A percentile compares a stretch with the other conserved stretches of the same genome.
Evolutionary conservation across 2,888 invertebrate species (phyloP).

Genomic region (Scaptomyza flava): DNA sequence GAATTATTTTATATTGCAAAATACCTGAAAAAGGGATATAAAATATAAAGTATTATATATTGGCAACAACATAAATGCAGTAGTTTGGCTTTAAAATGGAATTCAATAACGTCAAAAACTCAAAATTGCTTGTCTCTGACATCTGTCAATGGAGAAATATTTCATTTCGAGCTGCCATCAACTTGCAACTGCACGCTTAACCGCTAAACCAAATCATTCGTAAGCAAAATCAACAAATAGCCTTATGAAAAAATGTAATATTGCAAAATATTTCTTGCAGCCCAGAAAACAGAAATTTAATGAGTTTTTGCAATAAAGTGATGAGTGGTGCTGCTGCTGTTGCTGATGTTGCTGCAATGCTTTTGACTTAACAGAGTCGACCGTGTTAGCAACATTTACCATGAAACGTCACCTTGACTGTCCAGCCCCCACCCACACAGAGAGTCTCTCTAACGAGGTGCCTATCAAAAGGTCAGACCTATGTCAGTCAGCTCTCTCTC

Average conservation of each 20-base stretch:
- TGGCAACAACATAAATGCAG: background rate
- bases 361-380: constrained; percentile 25
- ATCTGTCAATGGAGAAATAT: background rate
- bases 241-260: too few species aligned
- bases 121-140: background rate
- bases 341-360: constrained; percentile 4
- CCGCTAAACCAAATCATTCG: too few species aligned
- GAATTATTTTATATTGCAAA: background rate
- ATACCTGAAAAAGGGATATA: too few species aligned
- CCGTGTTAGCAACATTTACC: constrained; percentile 19
- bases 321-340: constrained; percentile 9
- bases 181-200: background rate
- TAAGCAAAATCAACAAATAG: too few species aligned
- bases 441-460: constrained; percentile 44
- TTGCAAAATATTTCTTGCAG: constrained; percentile 2
- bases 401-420: background rate
- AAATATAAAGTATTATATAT: too few species aligned
- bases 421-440: background rate
- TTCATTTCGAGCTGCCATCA: background rate
- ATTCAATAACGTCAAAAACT: background rate
- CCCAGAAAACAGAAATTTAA: constrained; percentile 29
- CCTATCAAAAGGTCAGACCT: constrained; percentile 46
- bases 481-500: constrained; percentile 22
- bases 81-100: background rate
- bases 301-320: constrained; percentile 44